Percentiles rank a stretch among this genome's conserved stretches.
phyloP scores from a whole-genome alignment of 1,140 invertebrate genomes.

The Pseudomyrmex cubaensis region DNA sequence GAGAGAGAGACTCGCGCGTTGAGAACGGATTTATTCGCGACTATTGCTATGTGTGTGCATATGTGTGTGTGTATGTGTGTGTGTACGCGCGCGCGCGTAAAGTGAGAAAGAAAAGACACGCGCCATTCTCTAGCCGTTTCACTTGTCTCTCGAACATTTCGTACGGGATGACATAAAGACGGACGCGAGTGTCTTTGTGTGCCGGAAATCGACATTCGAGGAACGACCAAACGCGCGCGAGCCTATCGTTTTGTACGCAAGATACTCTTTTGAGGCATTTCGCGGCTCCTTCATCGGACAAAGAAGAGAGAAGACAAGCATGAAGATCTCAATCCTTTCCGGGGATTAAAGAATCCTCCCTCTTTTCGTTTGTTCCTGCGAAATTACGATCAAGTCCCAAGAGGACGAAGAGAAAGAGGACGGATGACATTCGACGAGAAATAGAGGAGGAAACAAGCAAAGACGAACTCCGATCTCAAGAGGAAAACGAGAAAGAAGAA shows the following conservation, averaged over 20 bases:
- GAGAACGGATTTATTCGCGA: conserved; percentile 46
- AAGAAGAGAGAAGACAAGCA: neutral
- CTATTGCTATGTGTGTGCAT: neutral
- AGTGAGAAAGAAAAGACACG: neutral
- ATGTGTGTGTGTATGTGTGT: too few species aligned
- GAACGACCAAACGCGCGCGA: conserved; percentile 18
- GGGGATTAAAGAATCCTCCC: conserved; percentile 27
- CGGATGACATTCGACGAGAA: conserved; percentile 1
- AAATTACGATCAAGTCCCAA: conserved; percentile 39
- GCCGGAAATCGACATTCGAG: conserved; percentile 48
- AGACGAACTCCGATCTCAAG: conserved; percentile 46
- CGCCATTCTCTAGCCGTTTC: neutral
- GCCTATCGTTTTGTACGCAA: conserved; percentile 37
- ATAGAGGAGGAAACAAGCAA: conserved; percentile 54
- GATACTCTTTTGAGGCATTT: conserved; percentile 38
- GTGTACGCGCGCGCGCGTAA: neutral
- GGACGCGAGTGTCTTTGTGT: conserved; percentile 44
- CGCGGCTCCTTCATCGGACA: too few species aligned
- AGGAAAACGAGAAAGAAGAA: conserved; percentile 30
- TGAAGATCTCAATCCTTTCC: conserved; percentile 47
- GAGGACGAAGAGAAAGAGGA: neutral
- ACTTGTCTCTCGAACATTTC: conserved; percentile 38
- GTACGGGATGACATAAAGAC: conserved; percentile 23
- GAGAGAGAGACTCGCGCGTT: too few species aligned
- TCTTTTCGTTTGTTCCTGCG: neutral